These are phyloP conservation scores for Ephydatia muelleri DNA, from an alignment of 37 sponge, comb jelly and placozoan species.

Conservation along the genomic window DNA sequence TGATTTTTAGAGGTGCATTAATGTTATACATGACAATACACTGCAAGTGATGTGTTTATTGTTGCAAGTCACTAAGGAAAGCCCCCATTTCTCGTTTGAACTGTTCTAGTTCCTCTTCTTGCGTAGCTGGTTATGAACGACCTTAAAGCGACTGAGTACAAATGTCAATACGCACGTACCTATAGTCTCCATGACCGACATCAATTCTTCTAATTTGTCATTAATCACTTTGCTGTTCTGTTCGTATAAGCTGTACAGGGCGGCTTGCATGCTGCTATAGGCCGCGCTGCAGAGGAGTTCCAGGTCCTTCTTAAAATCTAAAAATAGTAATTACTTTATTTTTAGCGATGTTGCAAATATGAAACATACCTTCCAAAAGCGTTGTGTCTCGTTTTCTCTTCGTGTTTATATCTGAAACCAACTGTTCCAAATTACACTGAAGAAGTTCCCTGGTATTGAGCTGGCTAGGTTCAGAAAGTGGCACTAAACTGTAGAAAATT, in stretches of 20 bases:
- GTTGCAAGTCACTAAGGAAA: slow-evolving; percentile 40
- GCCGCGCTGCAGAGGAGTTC: slow-evolving; percentile 22
- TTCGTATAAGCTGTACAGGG: slow-evolving; percentile 56
- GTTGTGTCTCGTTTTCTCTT: slow-evolving; percentile 69
- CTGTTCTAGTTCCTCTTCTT: slow-evolving; percentile 58
- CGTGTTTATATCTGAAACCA: slow-evolving; percentile 63
- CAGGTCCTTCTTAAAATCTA: slow-evolving; percentile 65
- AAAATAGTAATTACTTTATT: background rate
- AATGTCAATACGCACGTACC: slow-evolving; percentile 29
- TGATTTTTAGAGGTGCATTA: background rate
- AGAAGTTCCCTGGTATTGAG: slow-evolving; percentile 11
- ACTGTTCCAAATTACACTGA: slow-evolving; percentile 31
- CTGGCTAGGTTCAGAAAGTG: slow-evolving; percentile 5
- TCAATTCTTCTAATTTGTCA: slow-evolving; percentile 36
- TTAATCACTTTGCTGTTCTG: slow-evolving; percentile 41
- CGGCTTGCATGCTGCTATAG: slow-evolving; percentile 15
- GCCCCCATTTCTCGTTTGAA: slow-evolving; percentile 52
- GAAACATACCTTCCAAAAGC: slow-evolving; percentile 49
- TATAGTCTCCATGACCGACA: slow-evolving; percentile 46
- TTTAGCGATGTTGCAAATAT: background rate
- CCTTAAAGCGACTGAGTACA: background rate
- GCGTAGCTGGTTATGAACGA: slow-evolving; percentile 24
- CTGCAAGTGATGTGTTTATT: background rate
- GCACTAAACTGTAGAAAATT: background rate
- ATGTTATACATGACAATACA: background rate